Evolutionary conservation across 2,113 vertebrate genomes (phyloP), one percentile per base, ranked within the genome.

Genomic region (Acanthisitta chloris): DNA sequence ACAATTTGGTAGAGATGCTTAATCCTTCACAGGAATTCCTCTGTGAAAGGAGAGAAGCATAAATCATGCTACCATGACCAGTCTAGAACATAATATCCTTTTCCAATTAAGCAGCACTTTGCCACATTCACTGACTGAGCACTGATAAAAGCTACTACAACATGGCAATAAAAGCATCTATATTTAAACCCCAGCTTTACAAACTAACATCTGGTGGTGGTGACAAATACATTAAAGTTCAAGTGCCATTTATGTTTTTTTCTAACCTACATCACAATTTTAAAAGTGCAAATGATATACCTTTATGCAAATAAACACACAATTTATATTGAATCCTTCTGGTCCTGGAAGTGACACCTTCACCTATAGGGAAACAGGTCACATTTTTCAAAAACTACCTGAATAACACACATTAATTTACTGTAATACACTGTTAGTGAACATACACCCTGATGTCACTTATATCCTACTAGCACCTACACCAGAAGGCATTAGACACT

Each of bases 11-110:
- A 69, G 64, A 85, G 55, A 81, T 48, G 57, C 40, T 79, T 87
- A 85, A 91, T 81, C 49, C 73, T 90, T 81, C 64, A 71, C 42
- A 90, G 52, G 70, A 95, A 85, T 88, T 82, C n/a, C 62, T 72
- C 36, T 38, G 40, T 74, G 77, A 94, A 83, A 86, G 64, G 23
- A 72, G 12, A 86, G 38, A 54, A 55, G 61, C 51, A 45, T 67
- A 85, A 86, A 94, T 83, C 59, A 42, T 0, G 3, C 59, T 86
- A 91, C 6, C 16, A 31, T 4, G 38, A 70, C 62, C 59, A 49
- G n/a, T 25, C 61, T 67, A 90, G 54, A 94, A 92, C 17, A 34
- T 36, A 88, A 76, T 33, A 80, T 38, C 54, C 54, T 73, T 49
- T 54, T 65, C 40, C 34, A 46, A 81, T 43, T 71, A 90, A 45